phyloP scores from a whole-genome alignment of 30 jellyfish, hydroid and myxozoan genomes.

The Pelagia noctiluca region DNA sequence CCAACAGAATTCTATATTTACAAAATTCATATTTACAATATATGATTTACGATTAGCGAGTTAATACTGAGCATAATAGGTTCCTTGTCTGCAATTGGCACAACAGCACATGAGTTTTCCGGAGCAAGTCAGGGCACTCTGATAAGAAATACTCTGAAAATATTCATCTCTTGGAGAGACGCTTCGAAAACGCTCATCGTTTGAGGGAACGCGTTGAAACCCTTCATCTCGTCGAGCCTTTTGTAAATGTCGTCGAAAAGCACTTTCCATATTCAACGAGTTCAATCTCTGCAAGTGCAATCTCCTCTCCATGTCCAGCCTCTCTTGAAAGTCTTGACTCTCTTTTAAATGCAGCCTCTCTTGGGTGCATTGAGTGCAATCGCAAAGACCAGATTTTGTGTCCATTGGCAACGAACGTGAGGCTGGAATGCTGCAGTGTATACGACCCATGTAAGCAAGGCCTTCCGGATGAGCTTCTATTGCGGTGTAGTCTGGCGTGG shows the following conservation, averaged over 20 bases:
- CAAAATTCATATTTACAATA: background rate
- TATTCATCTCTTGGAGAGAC: background rate
- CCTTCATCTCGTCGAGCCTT: too few relatives aligned
- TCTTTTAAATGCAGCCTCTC: slow-evolving; percentile 1
- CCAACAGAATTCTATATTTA: background rate
- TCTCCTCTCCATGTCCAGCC: background rate
- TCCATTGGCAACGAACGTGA: background rate
- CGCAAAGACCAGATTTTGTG: background rate
- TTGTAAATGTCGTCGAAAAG: too few relatives aligned
- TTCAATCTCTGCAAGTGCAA: background rate
- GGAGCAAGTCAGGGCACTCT: background rate
- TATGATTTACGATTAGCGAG: background rate
- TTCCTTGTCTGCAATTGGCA: slow-evolving; percentile 52
- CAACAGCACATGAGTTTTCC: slow-evolving; percentile 44
- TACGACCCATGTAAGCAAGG: background rate
- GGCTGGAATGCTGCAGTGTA: background rate
- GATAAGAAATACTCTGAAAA: background rate
- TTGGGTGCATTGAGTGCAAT: background rate
- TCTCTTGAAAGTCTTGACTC: background rate
- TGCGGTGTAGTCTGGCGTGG: slow-evolving; percentile 10
- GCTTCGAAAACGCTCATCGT: too few relatives aligned
- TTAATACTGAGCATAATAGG: slow-evolving; percentile 50
- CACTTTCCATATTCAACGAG: background rate
- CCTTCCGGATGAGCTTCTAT: background rate
- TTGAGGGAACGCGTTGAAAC: too few relatives aligned